These are phyloP conservation scores for Poeciliopsis retropinna DNA, from an alignment of 2,113 vertebrate genomes.

Conservation along the genomic window DNA sequence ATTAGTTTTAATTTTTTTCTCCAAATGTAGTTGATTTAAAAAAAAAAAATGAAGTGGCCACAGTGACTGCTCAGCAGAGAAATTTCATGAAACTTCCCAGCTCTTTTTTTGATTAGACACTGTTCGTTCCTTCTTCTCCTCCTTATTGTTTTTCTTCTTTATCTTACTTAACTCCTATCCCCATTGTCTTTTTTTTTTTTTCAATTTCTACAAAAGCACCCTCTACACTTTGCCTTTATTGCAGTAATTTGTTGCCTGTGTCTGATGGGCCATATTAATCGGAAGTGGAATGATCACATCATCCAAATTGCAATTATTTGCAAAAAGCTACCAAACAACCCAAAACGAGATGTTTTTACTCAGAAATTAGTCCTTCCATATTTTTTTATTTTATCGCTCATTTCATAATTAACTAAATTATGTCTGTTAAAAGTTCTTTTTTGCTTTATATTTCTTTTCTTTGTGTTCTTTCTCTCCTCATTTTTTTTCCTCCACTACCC, in stretches of 20 bases:
- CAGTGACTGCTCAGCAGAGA: conserved; percentile 32
- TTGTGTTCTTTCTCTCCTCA: background rate
- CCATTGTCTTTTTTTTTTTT: background rate
- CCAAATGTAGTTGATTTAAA: too few relatives aligned
- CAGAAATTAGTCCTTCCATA: background rate
- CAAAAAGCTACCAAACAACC: conserved; percentile 18
- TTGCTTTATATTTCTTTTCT: conserved; percentile 1
- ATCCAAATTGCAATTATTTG: conserved; percentile 22
- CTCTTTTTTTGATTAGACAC: background rate
- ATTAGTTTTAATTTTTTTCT: background rate
- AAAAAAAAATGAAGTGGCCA: too few relatives aligned
- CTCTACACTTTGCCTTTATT: conserved; percentile 32
- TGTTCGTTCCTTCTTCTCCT: background rate
- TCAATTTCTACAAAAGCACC: conserved; percentile 2
- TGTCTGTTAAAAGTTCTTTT: background rate
- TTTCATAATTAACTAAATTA: conserved; percentile 1
- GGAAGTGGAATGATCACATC: conserved; percentile 38
- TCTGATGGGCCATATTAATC: conserved; percentile 29
- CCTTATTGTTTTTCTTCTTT: background rate
- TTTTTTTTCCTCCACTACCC: background rate
- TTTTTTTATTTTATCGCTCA: conserved; percentile 2
- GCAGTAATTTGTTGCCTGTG: conserved; percentile 38
- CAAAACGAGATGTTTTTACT: background rate
- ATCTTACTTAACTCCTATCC: background rate
- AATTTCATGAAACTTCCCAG: background rate